These are phyloP conservation scores for Palythoa grandiflora DNA, from an alignment of 92 coral and sea anemone species.

Conservation along the genomic window DNA sequence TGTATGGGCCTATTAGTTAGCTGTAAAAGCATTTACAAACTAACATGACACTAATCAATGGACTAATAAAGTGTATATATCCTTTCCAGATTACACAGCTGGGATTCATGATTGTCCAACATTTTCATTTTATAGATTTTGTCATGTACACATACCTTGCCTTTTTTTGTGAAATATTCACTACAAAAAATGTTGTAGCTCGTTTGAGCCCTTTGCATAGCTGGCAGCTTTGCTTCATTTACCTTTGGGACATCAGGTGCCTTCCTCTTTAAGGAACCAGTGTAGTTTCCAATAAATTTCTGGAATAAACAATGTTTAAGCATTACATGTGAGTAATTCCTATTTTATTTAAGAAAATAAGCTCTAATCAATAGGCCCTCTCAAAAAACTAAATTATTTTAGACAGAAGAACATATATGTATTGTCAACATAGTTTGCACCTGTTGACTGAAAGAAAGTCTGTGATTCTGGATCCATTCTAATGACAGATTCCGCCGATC, in stretches of 20 bases:
- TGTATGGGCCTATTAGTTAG: not conserved
- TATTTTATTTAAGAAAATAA: not conserved
- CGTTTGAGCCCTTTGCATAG: constrained; percentile 1
- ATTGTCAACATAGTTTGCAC: no score
- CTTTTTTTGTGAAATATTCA: not conserved
- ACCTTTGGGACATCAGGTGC: not conserved
- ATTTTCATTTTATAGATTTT: not conserved
- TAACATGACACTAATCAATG: not conserved
- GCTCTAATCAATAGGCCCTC: not conserved
- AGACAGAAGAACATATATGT: not conserved
- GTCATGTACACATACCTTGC: not conserved
- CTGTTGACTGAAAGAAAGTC: no score
- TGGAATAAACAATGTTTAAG: constrained; percentile 9
- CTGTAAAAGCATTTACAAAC: constrained; percentile 2
- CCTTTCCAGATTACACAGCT: constrained; percentile 3
- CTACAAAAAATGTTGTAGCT: constrained; percentile 1
- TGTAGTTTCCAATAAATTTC: constrained; percentile 18
- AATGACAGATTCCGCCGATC: no score
- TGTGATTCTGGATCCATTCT: no score
- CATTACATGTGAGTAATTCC: not conserved
- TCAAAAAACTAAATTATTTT: not conserved
- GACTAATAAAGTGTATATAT: not conserved
- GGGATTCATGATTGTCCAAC: not conserved
- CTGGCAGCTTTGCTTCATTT: not conserved
- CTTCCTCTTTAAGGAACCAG: constrained; percentile 1